Evolutionary conservation across 1,140 invertebrate genomes (phyloP).

Genomic region (Diabrotica undecimpunctata): DNA sequence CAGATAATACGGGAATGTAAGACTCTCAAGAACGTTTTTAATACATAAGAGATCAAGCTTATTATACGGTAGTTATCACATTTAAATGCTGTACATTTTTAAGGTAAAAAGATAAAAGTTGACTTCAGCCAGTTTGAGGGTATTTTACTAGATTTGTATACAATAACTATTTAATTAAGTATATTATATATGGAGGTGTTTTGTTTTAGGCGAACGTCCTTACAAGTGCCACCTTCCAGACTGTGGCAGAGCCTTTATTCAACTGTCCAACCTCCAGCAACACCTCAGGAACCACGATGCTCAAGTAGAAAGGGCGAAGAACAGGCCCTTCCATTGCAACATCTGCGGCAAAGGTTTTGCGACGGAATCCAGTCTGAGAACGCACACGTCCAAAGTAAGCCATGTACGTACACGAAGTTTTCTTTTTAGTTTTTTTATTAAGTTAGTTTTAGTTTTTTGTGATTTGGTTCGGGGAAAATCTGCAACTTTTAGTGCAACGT

Average conservation of each 20-base stretch:
- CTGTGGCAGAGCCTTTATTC: slow-evolving; percentile 94
- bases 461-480: slow-evolving; percentile 10
- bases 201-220: slow-evolving; percentile 83
- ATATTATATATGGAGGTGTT: too few relatives aligned
- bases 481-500: not conserved
- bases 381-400: slow-evolving; percentile 95
- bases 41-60: too few relatives aligned
- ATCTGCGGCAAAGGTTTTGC: slow-evolving; percentile 96
- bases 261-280: slow-evolving; percentile 95
- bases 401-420: slow-evolving; percentile 58
- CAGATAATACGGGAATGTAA: too few relatives aligned
- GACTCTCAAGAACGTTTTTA: too few relatives aligned
- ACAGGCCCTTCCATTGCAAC: slow-evolving; percentile 91
- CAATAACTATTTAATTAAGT: too few relatives aligned
- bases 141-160: too few relatives aligned
- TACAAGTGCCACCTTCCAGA: slow-evolving; percentile 95
- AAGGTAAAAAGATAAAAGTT: too few relatives aligned
- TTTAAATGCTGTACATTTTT: too few relatives aligned
- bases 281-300: slow-evolving; percentile 95
- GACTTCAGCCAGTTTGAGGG: too few relatives aligned
- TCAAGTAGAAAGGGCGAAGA: slow-evolving; percentile 91
- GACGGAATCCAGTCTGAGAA: slow-evolving; percentile 89
- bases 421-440: slow-evolving; percentile 38
- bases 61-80: too few relatives aligned
- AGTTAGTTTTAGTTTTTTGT: slow-evolving; percentile 9